phyloP scores from a whole-genome alignment of 2,797 vertebrate genomes.

The Acanthurus leucopareius region DNA sequence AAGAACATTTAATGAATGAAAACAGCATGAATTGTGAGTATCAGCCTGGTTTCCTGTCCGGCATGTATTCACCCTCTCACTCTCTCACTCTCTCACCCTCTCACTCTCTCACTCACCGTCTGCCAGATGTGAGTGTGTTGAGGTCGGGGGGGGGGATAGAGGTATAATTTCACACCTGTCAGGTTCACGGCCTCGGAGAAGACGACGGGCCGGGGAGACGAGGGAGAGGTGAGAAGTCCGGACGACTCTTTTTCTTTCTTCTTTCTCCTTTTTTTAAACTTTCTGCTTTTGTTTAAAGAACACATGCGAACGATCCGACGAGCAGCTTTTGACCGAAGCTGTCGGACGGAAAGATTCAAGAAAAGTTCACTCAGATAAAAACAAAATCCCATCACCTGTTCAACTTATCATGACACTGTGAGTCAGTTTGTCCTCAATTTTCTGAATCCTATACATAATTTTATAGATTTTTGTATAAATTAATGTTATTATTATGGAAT shows the following conservation, averaged over 20 bases:
- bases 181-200: slow-evolving; percentile 53
- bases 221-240: slow-evolving; percentile 36
- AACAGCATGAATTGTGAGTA: neutral
- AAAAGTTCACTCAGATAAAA: neutral
- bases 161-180: slow-evolving; percentile 64
- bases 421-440: no score
- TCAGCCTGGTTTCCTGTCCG: neutral
- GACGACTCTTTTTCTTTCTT: slow-evolving; percentile 14
- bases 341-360: neutral
- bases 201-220: slow-evolving; percentile 19
- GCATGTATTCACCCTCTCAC: neutral
- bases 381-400: no score
- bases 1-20: neutral
- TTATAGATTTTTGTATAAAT: no score
- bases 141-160: slow-evolving; percentile 46
- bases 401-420: no score
- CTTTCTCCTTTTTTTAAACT: slow-evolving; percentile 10
- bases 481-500: no score
- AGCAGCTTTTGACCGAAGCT: neutral
- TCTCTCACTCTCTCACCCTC: neutral
- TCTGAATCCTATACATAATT: no score
- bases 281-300: slow-evolving; percentile 51
- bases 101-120: neutral
- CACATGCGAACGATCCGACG: neutral
- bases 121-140: slow-evolving; percentile 58